Conservation (phyloP, 2,797 vertebrate genomes). For the Poecilia gillii region DNA sequence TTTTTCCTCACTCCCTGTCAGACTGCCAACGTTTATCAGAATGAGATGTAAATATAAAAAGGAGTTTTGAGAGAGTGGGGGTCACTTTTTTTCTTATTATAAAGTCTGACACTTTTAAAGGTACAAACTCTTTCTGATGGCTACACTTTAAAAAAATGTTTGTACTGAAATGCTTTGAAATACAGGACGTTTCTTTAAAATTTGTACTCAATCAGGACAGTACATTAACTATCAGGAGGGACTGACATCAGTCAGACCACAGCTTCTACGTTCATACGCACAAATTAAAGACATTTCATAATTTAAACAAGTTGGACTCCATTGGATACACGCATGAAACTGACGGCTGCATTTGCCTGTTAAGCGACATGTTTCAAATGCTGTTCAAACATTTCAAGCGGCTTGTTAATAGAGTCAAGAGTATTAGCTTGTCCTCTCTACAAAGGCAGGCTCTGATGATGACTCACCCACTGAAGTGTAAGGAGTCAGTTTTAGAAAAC, state of each 20-base stretch:
- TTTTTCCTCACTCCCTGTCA: slow-evolving; percentile 25
- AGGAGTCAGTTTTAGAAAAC: slow-evolving; percentile 34
- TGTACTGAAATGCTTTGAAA: neutral
- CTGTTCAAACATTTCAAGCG: neutral
- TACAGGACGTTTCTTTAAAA: slow-evolving; percentile 8
- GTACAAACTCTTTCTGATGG: slow-evolving; percentile 9
- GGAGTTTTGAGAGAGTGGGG: neutral
- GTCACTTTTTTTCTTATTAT: neutral
- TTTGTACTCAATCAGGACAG: slow-evolving; percentile 6
- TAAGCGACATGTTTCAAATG: slow-evolving; percentile 36
- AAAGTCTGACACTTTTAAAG: slow-evolving; percentile 12
- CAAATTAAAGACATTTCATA: slow-evolving; percentile 13
- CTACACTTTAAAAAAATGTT: neutral
- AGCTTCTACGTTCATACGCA: neutral
- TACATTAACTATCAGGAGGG: neutral
- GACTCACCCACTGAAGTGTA: slow-evolving; percentile 49
- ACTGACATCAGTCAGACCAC: neutral
- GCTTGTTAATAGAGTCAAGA: slow-evolving; percentile 23
- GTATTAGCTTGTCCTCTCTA: slow-evolving; percentile 40
- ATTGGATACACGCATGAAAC: slow-evolving; percentile 24
- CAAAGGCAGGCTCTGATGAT: slow-evolving; percentile 38
- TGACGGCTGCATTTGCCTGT: slow-evolving; percentile 17
- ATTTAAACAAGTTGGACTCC: slow-evolving; percentile 32
- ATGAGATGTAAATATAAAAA: slow-evolving; percentile 50
- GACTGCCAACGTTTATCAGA: slow-evolving; percentile 35